A percentile compares a stretch with the other conserved stretches of the same genome.
phyloP scores from a whole-genome alignment of 64 coral and sea anemone species.

The Acropora tenuis region DNA sequence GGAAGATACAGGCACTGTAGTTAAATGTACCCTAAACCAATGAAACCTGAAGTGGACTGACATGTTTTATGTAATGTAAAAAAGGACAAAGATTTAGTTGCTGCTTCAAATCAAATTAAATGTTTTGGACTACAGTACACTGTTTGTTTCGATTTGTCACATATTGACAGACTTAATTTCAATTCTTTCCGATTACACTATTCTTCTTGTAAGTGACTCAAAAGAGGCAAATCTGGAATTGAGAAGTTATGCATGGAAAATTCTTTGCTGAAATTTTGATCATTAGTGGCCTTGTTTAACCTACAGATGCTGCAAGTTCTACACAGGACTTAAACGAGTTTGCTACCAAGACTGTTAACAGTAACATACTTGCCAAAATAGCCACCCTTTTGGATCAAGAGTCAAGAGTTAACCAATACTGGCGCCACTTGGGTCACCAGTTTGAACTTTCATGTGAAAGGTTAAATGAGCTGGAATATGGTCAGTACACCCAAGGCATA shows the following conservation, averaged over 20 bases:
- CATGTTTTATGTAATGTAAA: too few relatives aligned
- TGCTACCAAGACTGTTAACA: neutral
- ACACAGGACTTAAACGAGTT: neutral
- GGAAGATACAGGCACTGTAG: too few relatives aligned
- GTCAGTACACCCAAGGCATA: neutral
- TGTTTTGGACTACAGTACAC: too few relatives aligned
- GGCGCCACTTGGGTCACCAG: neutral
- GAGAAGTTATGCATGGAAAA: neutral
- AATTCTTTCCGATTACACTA: too few relatives aligned
- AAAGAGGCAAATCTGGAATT: neutral
- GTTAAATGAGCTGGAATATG: slow-evolving; percentile 1
- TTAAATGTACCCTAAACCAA: too few relatives aligned
- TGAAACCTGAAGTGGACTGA: too few relatives aligned
- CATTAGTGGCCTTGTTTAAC: neutral
- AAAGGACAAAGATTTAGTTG: too few relatives aligned
- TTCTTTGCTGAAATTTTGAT: neutral
- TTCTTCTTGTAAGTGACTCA: too few relatives aligned
- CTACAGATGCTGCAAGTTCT: neutral
- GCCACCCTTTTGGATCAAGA: slow-evolving; percentile 4
- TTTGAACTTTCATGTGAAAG: neutral
- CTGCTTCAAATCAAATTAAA: too few relatives aligned
- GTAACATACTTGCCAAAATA: neutral
- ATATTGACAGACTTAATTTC: too few relatives aligned
- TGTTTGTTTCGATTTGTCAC: too few relatives aligned
- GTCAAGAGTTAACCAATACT: neutral